Conservation (phyloP, 2,113 vertebrate genomes). For the Rhinolophus ferrumequinum region DNA sequence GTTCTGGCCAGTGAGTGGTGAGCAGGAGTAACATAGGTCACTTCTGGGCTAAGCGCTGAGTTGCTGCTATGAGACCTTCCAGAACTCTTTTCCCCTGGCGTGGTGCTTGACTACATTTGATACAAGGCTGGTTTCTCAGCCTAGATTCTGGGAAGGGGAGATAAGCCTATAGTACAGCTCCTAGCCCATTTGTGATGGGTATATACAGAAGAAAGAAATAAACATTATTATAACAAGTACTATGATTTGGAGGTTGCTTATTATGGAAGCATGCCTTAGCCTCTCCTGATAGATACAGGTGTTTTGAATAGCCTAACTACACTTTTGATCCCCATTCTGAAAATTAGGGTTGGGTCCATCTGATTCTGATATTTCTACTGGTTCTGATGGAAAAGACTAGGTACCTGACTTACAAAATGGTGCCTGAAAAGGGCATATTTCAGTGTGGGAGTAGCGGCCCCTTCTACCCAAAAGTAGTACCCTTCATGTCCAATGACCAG, state of each 20-base stretch:
- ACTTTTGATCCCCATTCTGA: slow-evolving; percentile 31
- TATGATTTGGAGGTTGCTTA: not conserved
- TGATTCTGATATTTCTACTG: not conserved
- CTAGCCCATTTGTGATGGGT: not conserved
- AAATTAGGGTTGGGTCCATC: not conserved
- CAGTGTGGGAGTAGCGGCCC: not conserved
- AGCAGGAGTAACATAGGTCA: slow-evolving; percentile 37
- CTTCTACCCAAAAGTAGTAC: not conserved
- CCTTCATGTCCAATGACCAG: not conserved
- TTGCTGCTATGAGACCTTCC: not conserved
- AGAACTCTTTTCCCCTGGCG: not conserved
- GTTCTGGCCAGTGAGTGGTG: not conserved
- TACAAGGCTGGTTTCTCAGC: not conserved
- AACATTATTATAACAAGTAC: not conserved
- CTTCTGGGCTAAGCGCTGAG: not conserved
- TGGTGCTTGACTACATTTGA: not conserved
- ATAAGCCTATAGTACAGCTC: not conserved
- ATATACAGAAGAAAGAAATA: not conserved
- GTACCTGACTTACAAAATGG: not conserved
- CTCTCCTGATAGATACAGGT: not conserved
- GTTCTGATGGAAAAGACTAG: not conserved
- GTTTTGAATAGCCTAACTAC: not conserved
- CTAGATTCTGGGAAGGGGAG: not conserved
- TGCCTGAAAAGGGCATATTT: not conserved
- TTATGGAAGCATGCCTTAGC: not conserved